phyloP scores from a whole-genome alignment of 2,113 vertebrate genomes.

The Lagopus muta region DNA sequence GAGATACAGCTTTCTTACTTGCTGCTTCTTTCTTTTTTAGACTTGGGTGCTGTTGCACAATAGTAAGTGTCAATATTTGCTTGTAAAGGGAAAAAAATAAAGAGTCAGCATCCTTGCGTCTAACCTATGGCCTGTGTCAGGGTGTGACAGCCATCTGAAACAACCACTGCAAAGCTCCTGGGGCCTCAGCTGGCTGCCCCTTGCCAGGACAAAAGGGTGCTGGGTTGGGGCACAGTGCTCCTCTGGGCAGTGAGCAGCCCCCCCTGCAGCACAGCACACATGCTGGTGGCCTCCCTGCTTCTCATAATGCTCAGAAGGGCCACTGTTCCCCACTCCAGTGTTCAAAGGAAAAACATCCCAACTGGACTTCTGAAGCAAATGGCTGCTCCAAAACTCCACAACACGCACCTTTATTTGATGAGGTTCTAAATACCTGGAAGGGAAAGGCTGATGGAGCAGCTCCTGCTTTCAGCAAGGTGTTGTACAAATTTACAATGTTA shows the following conservation, averaged over 20 bases:
- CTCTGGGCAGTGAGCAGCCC: not conserved
- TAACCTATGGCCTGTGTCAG: not conserved
- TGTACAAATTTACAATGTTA: not conserved
- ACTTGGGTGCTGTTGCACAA: not conserved
- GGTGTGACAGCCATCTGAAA: not conserved
- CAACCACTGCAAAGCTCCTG: not conserved
- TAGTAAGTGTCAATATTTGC: not conserved
- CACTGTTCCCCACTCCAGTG: not conserved
- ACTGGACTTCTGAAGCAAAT: not conserved
- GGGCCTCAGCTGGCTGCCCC: not conserved
- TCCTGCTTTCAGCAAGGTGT: not conserved
- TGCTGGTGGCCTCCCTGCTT: not conserved
- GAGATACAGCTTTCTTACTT: not conserved
- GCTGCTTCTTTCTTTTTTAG: not conserved
- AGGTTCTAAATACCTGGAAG: not conserved
- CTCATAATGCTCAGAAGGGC: not conserved
- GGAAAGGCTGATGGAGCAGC: not conserved
- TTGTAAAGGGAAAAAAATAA: not conserved
- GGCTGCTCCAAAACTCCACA: not conserved
- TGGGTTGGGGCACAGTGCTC: not conserved
- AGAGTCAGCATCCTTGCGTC: not conserved
- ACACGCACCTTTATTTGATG: not conserved
- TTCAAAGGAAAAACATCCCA: not conserved
- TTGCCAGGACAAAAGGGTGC: accelerated
- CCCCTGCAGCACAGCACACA: accelerated